A percentile compares a stretch with the other conserved stretches of the same genome.
These are phyloP conservation scores for Phalera bucephala DNA, from an alignment of 2,888 invertebrate genomes.

Conservation along the genomic window DNA sequence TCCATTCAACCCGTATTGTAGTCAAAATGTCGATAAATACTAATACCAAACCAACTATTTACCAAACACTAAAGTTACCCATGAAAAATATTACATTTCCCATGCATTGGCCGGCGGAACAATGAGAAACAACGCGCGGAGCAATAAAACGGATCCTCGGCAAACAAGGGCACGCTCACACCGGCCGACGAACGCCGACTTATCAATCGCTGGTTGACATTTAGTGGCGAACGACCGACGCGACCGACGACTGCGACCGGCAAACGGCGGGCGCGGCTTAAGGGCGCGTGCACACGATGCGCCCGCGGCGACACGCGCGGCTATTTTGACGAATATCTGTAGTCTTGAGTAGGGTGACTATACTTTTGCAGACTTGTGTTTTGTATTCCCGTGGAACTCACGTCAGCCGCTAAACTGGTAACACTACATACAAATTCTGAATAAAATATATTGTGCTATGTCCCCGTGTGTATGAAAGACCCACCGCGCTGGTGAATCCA, in stretches of 20 bases:
- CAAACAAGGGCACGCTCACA: conserved; percentile 58
- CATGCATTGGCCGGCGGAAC: conserved; percentile 34
- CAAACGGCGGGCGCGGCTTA: conserved; percentile 47
- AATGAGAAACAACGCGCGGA: conserved; percentile 52
- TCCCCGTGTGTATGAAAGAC: too few relatives aligned
- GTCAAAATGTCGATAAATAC: too few relatives aligned
- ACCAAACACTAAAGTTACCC: conserved; percentile 37
- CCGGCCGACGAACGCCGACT: conserved; percentile 59
- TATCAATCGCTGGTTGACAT: conserved; percentile 72
- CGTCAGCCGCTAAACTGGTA: too few relatives aligned
- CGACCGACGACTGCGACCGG: conserved; percentile 66
- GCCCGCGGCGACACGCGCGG: conserved; percentile 46
- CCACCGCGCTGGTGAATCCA: too few relatives aligned
- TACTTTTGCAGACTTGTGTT: too few relatives aligned
- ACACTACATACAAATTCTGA: too few relatives aligned
- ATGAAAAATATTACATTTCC: conserved; percentile 61
- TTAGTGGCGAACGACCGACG: conserved; percentile 59
- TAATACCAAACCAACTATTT: conserved; percentile 23
- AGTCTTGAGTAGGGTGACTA: neutral
- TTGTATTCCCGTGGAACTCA: too few relatives aligned
- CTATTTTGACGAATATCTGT: neutral
- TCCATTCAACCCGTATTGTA: too few relatives aligned
- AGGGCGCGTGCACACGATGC: conserved; percentile 50
- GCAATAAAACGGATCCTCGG: conserved; percentile 42
- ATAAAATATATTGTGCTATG: too few relatives aligned